Evolutionary conservation across 2,113 vertebrate genomes (phyloP).

Genomic region (Ictalurus punctatus): DNA sequence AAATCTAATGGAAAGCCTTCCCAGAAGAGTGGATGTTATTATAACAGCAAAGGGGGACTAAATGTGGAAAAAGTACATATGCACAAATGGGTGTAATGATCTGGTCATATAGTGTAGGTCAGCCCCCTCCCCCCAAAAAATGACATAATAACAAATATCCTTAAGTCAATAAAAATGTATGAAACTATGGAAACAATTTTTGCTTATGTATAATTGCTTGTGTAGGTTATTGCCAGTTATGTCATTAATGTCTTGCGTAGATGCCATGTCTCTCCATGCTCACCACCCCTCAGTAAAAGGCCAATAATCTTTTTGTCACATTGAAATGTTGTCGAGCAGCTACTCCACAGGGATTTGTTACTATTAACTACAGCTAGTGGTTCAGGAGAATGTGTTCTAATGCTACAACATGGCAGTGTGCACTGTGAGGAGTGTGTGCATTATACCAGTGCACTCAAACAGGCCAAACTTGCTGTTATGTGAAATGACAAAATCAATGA

Average conservation of each 20-base stretch:
- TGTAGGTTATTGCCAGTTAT: background rate
- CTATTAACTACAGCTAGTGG: conserved; percentile 18
- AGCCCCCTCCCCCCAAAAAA: background rate
- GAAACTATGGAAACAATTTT: background rate
- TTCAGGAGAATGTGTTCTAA: background rate
- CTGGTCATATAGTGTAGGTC: background rate
- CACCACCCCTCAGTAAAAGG: background rate
- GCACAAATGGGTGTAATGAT: background rate
- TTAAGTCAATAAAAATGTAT: background rate
- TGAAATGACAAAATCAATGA: conserved; percentile 23
- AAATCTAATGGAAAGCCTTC: background rate
- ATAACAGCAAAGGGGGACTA: background rate
- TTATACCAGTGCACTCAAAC: conserved; percentile 10
- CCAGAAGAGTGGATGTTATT: background rate
- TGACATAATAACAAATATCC: background rate
- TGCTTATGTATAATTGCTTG: background rate
- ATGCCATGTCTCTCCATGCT: background rate
- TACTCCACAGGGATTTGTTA: background rate
- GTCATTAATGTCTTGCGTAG: background rate
- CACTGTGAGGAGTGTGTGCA: background rate
- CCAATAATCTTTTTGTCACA: background rate
- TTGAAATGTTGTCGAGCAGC: background rate
- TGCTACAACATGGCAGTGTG: background rate
- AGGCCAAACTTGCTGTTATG: conserved; percentile 11
- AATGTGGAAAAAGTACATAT: background rate